Evolutionary conservation across 2,888 invertebrate species (phyloP).

Genomic region (Drosophila ezoana): DNA sequence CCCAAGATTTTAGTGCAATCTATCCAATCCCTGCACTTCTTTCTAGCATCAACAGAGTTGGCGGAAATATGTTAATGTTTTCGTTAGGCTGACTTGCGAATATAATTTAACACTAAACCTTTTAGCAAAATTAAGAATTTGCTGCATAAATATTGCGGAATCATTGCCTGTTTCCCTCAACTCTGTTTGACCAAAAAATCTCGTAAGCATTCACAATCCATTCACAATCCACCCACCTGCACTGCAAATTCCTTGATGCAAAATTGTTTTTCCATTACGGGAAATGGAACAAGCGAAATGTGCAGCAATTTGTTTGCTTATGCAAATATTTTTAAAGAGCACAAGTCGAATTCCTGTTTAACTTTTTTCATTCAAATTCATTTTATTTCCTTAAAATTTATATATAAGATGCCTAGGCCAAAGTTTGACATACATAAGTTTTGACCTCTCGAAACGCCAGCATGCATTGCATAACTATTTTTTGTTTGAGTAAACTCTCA

Average conservation of each 20-base stretch:
- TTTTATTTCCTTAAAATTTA: constrained; percentile 2
- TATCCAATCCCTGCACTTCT: constrained; percentile 20
- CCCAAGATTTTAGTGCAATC: constrained; percentile 38
- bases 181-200: constrained; percentile 20
- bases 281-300: constrained; percentile 30
- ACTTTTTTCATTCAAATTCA: constrained; percentile 11
- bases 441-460: constrained; percentile 10
- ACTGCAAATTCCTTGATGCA: constrained; percentile 32
- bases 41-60: constrained; percentile 12
- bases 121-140: constrained; percentile 12
- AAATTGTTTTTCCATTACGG: constrained; percentile 15
- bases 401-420: constrained; percentile 1
- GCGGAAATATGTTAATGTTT: constrained; percentile 53
- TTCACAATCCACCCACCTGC: constrained; percentile 20
- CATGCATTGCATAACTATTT: constrained; percentile 28
- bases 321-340: constrained; percentile 54
- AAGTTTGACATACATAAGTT: constrained; percentile 17
- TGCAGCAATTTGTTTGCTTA: constrained; percentile 40
- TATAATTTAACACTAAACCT: constrained; percentile 7
- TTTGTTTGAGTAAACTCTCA: constrained; percentile 1
- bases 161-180: constrained; percentile 41
- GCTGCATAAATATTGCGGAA: constrained; percentile 7
- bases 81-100: constrained; percentile 1
- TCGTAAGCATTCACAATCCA: constrained; percentile 12
- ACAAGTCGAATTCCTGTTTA: constrained; percentile 21